phyloP scores from a whole-genome alignment of 2,888 invertebrate species.

The Cryptophagus acutangulus region DNA sequence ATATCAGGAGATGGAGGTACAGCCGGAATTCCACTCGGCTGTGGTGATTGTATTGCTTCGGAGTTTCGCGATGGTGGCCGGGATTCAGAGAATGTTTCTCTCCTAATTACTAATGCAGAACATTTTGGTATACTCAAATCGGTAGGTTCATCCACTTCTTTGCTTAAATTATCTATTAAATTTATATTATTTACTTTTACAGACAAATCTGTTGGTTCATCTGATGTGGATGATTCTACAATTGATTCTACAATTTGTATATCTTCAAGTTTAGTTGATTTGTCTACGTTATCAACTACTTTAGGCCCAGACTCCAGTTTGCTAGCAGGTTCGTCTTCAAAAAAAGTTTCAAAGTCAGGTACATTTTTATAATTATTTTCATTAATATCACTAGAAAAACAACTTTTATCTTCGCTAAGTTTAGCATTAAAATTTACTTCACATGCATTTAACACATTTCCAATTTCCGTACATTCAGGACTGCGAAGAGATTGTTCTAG shows the following conservation, averaged over 20 bases:
- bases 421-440: constrained; percentile 21
- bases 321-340: constrained; percentile 32
- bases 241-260: constrained; percentile 30
- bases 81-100: neutral
- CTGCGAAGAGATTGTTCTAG: constrained; percentile 57
- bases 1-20: constrained; percentile 67
- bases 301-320: constrained; percentile 15
- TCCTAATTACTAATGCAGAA: constrained; percentile 7
- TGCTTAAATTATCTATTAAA: constrained; percentile 40
- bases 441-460: constrained; percentile 18
- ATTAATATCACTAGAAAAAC: constrained; percentile 20
- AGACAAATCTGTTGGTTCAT: constrained; percentile 39
- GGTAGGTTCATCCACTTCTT: constrained; percentile 51
- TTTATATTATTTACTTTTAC: constrained; percentile 25
- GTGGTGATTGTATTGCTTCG: constrained; percentile 68
- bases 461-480: constrained; percentile 36
- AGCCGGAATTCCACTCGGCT: constrained; percentile 66
- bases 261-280: constrained; percentile 21
- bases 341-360: constrained; percentile 25
- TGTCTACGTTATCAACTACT: constrained; percentile 15
- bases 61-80: constrained; percentile 65
- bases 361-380: constrained; percentile 26
- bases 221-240: constrained; percentile 21
- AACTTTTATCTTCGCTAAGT: constrained; percentile 12
- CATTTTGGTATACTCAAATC: constrained; percentile 56